Base-by-base conservation (phyloP, 2,888 invertebrate genomes). In the Sphaerophoria taeniata region DNA sequence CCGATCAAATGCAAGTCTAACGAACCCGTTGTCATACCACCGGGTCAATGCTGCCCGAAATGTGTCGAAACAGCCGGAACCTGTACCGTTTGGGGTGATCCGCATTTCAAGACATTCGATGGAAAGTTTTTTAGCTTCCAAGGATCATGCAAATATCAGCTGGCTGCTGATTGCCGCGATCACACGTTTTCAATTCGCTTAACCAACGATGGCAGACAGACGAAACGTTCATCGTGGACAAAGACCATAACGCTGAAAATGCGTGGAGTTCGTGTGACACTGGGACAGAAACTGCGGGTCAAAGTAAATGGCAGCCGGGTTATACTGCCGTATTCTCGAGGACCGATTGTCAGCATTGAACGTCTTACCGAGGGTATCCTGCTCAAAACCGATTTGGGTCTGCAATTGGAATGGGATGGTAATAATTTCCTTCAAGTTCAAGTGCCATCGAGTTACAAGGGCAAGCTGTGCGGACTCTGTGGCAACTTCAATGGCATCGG, bases 51-150 rank as follows among this genome's bases (percentile, higher is more conserved):
- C 90, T 98, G 98, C 91, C 95, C 96, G 1, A 95, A 95, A 90
- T 98, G 98, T 91, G 95, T 97, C 45, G 98, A 98, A 92, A 96
- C 96, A 93, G 97, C 97, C 87, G 98, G 97, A 24, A 96, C 97
- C 0, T 98, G 98, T 90, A 97, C 97, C 9, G 98, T 98, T 2
- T 98, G 97, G 89, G 98, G 98, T 0, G 98, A 98, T 91, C 98
- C 98, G 0, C 98, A 98, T 91, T 98, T 98, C 91, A 95, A 96
- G 89, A 98, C 98, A 4, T 99, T 98, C 91, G 99, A 99, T 90
- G 98, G 98, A 47, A 96, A 96, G 90, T 96, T 97, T 90, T 98
- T 96, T 92, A 97, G 97, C 90, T 98, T 98, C 90, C 97, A 97
- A 93, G 98, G 98, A 45, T 95, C 97, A 0, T 98, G 98, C 93